Conservation (phyloP, 2,797 vertebrate genomes). For the Rachycentron canadum region DNA sequence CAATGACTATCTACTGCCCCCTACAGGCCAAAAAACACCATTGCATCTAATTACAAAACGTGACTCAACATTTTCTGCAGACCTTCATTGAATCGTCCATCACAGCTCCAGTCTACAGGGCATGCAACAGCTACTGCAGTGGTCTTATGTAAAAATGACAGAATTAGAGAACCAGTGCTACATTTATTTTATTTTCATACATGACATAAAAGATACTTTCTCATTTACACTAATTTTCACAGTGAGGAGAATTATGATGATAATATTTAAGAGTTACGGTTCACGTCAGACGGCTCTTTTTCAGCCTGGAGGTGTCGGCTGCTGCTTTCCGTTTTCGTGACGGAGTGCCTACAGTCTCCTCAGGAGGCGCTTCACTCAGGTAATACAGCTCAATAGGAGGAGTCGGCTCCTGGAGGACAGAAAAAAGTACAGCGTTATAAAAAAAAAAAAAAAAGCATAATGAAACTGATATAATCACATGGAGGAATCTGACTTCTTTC, state of each 20-base stretch:
- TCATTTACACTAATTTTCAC: constrained; percentile 64
- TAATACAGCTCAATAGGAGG: constrained; percentile 88
- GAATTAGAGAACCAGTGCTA: constrained; percentile 21
- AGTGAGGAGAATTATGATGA: not conserved
- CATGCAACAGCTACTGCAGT: constrained; percentile 35
- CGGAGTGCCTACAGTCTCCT: constrained; percentile 68
- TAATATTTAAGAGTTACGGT: not conserved
- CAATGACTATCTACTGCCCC: constrained; percentile 37
- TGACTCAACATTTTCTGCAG: constrained; percentile 74
- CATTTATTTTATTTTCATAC: constrained; percentile 69
- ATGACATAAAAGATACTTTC: constrained; percentile 30
- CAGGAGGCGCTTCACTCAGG: constrained; percentile 81
- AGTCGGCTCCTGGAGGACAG: constrained; percentile 86
- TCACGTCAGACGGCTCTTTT: constrained; percentile 88
- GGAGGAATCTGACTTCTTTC: not conserved
- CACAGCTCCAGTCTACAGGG: constrained; percentile 6
- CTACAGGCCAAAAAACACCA: constrained; percentile 13
- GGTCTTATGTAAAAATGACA: constrained; percentile 14
- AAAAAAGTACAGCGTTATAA: not conserved
- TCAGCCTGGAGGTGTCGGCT: constrained; percentile 83
- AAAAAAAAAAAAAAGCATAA: not conserved
- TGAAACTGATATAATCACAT: not conserved
- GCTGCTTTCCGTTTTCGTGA: constrained; percentile 92
- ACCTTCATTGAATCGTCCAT: constrained; percentile 48
- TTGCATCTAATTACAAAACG: constrained; percentile 64